Percentiles rank a stretch among this genome's conserved stretches.
phyloP scores from a whole-genome alignment of 2,797 vertebrate species.

The Dipus sagitta region DNA sequence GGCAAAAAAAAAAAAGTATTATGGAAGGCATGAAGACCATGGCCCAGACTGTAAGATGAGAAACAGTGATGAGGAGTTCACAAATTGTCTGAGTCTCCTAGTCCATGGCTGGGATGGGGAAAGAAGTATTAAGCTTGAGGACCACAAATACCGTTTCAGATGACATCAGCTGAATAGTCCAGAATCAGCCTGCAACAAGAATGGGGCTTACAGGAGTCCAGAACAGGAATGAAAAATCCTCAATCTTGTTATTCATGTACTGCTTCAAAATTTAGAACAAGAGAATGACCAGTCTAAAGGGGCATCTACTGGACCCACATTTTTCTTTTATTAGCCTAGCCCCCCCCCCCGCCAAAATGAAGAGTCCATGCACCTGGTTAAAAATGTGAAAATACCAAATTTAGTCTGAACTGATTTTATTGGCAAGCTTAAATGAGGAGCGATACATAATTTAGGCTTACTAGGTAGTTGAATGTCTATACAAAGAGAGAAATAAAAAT shows the following conservation, averaged over 20 bases:
- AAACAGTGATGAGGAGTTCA: neutral
- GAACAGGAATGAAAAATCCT: slow-evolving; percentile 16
- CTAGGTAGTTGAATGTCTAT: slow-evolving; percentile 38
- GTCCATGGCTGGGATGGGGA: neutral
- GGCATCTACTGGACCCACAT: neutral
- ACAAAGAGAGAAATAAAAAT: slow-evolving; percentile 65
- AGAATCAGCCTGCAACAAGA: neutral
- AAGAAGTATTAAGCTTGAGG: neutral
- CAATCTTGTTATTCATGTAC: neutral
- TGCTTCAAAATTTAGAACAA: neutral
- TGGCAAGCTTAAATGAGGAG: slow-evolving; percentile 48
- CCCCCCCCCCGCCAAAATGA: neutral
- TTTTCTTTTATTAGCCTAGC: too few relatives aligned
- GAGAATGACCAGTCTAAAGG: neutral
- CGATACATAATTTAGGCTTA: neutral
- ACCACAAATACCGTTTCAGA: neutral
- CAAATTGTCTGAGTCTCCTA: neutral
- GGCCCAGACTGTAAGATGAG: neutral
- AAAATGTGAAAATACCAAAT: slow-evolving; percentile 39
- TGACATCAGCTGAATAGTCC: neutral
- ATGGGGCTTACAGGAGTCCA: neutral
- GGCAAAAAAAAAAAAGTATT: neutral
- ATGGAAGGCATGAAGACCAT: neutral
- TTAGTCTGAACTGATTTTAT: slow-evolving; percentile 40
- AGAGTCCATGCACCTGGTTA: neutral